Evolutionary conservation across 2,113 vertebrate species (phyloP).

Genomic region (Stigmatopora nigra): DNA sequence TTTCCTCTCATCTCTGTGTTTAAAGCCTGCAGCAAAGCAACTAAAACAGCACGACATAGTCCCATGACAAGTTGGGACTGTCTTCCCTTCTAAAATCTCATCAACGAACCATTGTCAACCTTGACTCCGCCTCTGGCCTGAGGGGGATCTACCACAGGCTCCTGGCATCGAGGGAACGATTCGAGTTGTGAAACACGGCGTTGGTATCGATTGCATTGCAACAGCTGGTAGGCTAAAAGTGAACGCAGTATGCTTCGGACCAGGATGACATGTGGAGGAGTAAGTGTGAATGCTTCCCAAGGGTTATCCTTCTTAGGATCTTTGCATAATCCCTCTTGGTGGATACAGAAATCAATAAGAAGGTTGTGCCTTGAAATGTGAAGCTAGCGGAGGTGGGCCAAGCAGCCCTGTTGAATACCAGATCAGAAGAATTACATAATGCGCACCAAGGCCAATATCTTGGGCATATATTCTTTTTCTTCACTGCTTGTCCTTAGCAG

Average conservation of each 20-base stretch:
- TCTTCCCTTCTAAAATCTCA: constrained; percentile 18
- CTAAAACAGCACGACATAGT: constrained; percentile 10
- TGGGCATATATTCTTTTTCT: not conserved
- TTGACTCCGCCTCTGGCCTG: constrained; percentile 33
- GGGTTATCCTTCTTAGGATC: constrained; percentile 51
- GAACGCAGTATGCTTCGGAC: constrained; percentile 30
- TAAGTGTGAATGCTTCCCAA: constrained; percentile 46
- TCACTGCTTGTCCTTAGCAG: not conserved
- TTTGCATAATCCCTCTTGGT: constrained; percentile 53
- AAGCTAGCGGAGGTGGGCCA: constrained; percentile 4
- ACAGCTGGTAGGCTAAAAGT: constrained; percentile 56
- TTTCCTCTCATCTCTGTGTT: not conserved
- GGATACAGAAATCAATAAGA: constrained; percentile 37
- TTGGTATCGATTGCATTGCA: constrained; percentile 55
- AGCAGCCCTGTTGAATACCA: not conserved
- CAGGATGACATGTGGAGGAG: constrained; percentile 45
- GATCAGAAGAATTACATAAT: not conserved
- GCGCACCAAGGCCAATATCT: not conserved
- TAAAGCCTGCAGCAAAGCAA: constrained; percentile 3
- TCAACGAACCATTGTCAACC: constrained; percentile 30
- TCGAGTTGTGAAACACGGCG: constrained; percentile 59
- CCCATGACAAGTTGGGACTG: constrained; percentile 14
- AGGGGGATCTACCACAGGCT: constrained; percentile 47
- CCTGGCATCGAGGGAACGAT: constrained; percentile 46
- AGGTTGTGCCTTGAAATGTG: constrained; percentile 28